Evolutionary conservation across 2,888 invertebrate species (phyloP), one percentile per base, ranked within the genome.

Genomic region (Scaptomyza polygonia): DNA sequence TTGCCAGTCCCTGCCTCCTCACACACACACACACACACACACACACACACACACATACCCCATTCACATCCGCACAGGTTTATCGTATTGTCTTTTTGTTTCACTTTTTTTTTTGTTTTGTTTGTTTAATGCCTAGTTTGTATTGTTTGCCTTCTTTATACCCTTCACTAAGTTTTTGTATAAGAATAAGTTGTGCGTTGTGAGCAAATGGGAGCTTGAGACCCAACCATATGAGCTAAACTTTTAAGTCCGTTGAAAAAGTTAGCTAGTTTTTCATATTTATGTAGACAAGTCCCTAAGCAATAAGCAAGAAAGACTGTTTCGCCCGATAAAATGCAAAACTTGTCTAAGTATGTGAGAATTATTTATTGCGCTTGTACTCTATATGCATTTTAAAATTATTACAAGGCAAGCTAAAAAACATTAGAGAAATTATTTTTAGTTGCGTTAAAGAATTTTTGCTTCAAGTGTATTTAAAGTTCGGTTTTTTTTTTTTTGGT

Each of bases 71-170:
- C 69, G 44, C 63, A 53, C 62, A 43, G 62, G 56, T 74, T 71
- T 74, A 80, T 80, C 74, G 79, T 77, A 72, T 79, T 77, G 79
- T 74, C 65, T 75, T 67, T 45, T 66, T 44, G 62, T 48, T 44
- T 52, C 43, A 54, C 53, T n/a, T 45, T 18, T 53, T 9, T 21
- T 48, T 25, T 36, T 40, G 27, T 11, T 48, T 34, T 36, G 11
- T 57, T 71, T 59, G 39, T 66, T 61, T 64, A 67, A 72, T 72
- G 79, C 70, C 63, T 72, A 71, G 81, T 61, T 80, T 40, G 49
- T 51, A 54, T 66, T 61, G 63, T 68, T 66, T 53, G 47, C 43
- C 18, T 27, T n/a, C 36, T 51, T 53, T 42, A 75, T 70, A 55
- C 61, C 18, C 76, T 73, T 21, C 29, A 44, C 32, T 42, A 34